Conservation (phyloP, 2,888 invertebrate genomes). For the Nematopogon swammerdamellus region DNA sequence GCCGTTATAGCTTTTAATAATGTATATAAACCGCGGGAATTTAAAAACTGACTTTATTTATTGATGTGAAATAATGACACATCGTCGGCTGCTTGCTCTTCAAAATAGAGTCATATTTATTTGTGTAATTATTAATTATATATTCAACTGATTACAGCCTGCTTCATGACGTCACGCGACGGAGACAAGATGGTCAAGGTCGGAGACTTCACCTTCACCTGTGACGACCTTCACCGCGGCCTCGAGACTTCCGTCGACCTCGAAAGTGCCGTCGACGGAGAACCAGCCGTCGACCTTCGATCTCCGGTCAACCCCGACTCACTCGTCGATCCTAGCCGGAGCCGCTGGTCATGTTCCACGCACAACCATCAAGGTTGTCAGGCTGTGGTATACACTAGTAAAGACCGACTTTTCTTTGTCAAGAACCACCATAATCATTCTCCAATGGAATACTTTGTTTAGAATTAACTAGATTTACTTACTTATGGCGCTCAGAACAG, state of each 20-base stretch:
- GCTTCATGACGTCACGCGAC: constrained; percentile 39
- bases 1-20: no score
- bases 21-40: no score
- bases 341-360: constrained; percentile 43
- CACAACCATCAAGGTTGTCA: constrained; percentile 32
- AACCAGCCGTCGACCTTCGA: no score
- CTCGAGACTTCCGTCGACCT: no score
- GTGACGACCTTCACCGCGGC: constrained; percentile 6
- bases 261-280: no score
- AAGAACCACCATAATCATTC: constrained; percentile 41
- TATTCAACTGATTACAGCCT: constrained; percentile 25
- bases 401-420: constrained; percentile 27
- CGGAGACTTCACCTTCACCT: constrained; percentile 42
- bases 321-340: constrained; percentile 13
- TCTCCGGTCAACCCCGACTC: background rate
- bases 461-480: no score
- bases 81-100: no score
- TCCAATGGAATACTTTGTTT: constrained; percentile 48
- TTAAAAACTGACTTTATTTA: no score
- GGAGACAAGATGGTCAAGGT: constrained; percentile 41
- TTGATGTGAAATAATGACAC: no score
- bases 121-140: no score
- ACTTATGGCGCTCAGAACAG: no score
- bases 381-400: constrained; percentile 35
- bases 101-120: no score